Base-by-base conservation (phyloP, 2,888 invertebrate species). In the Hetaerina titia region DNA sequence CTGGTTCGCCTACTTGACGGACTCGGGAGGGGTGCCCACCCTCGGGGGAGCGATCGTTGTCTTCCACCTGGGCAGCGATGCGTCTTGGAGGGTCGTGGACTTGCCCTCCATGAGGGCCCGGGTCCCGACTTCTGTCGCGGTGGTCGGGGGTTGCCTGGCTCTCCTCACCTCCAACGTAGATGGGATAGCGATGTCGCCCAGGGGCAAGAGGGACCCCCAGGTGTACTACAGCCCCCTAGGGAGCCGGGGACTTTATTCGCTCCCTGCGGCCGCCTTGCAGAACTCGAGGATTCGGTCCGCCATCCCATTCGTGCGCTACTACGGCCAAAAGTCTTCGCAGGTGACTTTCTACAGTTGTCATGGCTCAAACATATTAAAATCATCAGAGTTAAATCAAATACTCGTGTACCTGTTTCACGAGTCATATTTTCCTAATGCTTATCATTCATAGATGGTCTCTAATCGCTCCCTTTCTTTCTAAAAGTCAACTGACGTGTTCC, bases 1-100 rank as follows among this genome's bases (percentile, higher is more conserved):
- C 64, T 90, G 90, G 90, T 95, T 95, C 94, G 95, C 95, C 15
- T 95, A 95, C 95, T 95, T 95, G 69, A 95, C 95, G 81, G 95
- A 95, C 95, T 95, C 95, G n/a, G 95, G 95, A 58, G 97, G 97
- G 1, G 98, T 98, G 96, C 98, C 98, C 9, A 98, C 98, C 96
- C 98, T 98, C 11, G 98, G 98, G 63, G 98, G 98, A 63, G 92
- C 69, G 9, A 97, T 98, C 95, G 98, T 98, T 95, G 98, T 98
- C 17, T 98, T 98, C 96, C 98, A 98, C 1, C 96, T 97, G 74
- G 97, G 97, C 95, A 97, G 98, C 95, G 97, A 97, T 96, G 97
- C 97, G 95, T 97, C 98, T 17, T 98, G 98, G 98, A 98, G 98
- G 96, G 96, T 98, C 95, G 97, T 98, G 4, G 98, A 98, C 96